These are phyloP conservation scores for Formica exsecta DNA, from an alignment of 1,140 invertebrate genomes.

Conservation along the genomic window DNA sequence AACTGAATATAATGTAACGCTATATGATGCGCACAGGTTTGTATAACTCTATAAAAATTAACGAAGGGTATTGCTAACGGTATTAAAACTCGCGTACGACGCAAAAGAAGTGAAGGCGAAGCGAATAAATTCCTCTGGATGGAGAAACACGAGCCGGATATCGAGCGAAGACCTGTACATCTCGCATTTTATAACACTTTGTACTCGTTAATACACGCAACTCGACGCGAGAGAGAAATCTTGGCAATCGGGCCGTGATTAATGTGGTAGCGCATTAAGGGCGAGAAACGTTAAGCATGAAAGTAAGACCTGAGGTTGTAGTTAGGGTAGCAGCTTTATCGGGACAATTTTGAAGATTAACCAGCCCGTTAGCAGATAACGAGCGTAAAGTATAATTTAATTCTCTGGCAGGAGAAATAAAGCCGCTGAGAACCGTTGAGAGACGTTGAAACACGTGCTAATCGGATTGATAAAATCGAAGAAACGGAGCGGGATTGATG, in stretches of 20 bases:
- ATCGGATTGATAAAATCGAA: neutral
- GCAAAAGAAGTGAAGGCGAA: slow-evolving; percentile 36
- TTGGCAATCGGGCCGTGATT: slow-evolving; percentile 40
- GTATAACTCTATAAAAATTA: slow-evolving; percentile 17
- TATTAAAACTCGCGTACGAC: slow-evolving; percentile 23
- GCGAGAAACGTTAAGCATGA: slow-evolving; percentile 23
- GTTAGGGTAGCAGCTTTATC: slow-evolving; percentile 18
- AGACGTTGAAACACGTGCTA: neutral
- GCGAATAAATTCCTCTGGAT: slow-evolving; percentile 52
- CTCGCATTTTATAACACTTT: slow-evolving; percentile 48
- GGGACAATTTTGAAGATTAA: slow-evolving; percentile 59
- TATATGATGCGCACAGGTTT: neutral
- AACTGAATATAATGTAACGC: neutral
- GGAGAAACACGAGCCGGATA: slow-evolving; percentile 33
- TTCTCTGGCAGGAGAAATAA: slow-evolving; percentile 17
- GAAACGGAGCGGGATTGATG: neutral
- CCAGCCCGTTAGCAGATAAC: slow-evolving; percentile 36
- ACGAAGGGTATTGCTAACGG: neutral
- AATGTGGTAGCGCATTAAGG: slow-evolving; percentile 2
- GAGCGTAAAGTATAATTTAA: slow-evolving; percentile 61
- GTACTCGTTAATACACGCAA: slow-evolving; percentile 51
- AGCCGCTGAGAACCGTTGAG: neutral
- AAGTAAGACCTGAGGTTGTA: neutral
- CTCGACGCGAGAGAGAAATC: slow-evolving; percentile 48
- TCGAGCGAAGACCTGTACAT: slow-evolving; percentile 16